Percentiles rank a stretch among this genome's conserved stretches.
phyloP scores from a whole-genome alignment of 2,888 invertebrate species.

The Himalopsyche japonica region DNA sequence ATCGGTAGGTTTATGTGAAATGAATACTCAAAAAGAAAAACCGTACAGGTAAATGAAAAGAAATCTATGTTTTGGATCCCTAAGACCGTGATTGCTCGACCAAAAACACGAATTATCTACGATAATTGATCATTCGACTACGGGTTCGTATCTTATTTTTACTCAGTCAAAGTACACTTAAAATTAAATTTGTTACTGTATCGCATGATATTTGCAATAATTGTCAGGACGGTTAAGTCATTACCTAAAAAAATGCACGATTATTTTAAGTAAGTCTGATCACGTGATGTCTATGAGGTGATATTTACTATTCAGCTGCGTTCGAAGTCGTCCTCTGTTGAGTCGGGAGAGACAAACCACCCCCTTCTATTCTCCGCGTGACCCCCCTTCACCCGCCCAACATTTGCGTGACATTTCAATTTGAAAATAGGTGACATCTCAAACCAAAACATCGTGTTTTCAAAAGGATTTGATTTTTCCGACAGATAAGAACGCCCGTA shows the following conservation, averaged over 20 bases:
- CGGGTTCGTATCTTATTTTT: no score
- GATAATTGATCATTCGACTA: no score
- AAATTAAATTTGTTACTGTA: neutral
- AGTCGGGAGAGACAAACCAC: conserved; percentile 9
- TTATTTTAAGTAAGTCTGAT: neutral
- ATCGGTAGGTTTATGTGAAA: no score
- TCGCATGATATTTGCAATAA: neutral
- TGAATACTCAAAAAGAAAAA: no score
- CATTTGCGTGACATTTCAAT: conserved; percentile 38
- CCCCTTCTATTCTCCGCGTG: conserved; percentile 2
- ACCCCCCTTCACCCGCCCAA: conserved; percentile 6
- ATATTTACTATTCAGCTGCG: neutral
- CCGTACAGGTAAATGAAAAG: no score
- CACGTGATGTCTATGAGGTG: neutral
- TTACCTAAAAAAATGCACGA: neutral
- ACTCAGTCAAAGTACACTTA: neutral
- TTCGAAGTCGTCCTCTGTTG: neutral
- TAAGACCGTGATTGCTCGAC: no score
- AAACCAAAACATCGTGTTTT: conserved; percentile 36
- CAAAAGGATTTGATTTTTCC: conserved; percentile 37
- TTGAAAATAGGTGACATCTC: conserved; percentile 38
- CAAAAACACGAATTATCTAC: no score
- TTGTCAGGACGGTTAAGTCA: neutral
- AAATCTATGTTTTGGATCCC: no score
- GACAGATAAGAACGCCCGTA: conserved; percentile 22